Percentiles rank a stretch among this genome's conserved stretches.
These are phyloP conservation scores for Tapera naevia DNA, from an alignment of 2,797 vertebrate species.

Conservation along the genomic window DNA sequence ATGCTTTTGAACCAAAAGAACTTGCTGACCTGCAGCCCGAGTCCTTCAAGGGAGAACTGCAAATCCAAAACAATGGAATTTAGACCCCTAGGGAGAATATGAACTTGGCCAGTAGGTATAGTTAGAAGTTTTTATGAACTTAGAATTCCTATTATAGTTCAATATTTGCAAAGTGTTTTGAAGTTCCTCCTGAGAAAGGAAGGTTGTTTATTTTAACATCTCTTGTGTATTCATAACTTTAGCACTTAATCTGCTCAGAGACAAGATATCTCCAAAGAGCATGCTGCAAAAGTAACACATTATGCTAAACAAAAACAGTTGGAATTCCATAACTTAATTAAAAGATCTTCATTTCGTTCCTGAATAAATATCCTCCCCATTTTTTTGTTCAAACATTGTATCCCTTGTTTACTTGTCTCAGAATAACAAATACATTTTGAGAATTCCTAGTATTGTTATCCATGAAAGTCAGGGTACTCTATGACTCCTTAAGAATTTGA, in stretches of 20 bases:
- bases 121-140: background rate
- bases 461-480: background rate
- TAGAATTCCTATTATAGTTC: background rate
- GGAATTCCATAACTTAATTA: background rate
- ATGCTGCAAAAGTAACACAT: background rate
- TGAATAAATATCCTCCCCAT: background rate
- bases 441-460: background rate
- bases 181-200: background rate
- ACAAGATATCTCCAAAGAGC: background rate
- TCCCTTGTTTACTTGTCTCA: background rate
- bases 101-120: background rate
- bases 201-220: background rate
- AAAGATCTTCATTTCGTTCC: background rate
- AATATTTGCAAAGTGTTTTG: background rate
- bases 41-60: background rate
- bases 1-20: background rate
- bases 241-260: background rate
- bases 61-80: background rate
- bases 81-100: background rate
- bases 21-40: fast-evolving
- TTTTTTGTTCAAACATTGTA: background rate
- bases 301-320: background rate
- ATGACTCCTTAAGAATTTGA: background rate
- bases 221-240: background rate
- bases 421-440: background rate